Percentiles rank a stretch among this genome's conserved stretches.
Evolutionary conservation across 1,140 invertebrate genomes (phyloP).

Genomic region (Venustaconcha ellipsiformis): DNA sequence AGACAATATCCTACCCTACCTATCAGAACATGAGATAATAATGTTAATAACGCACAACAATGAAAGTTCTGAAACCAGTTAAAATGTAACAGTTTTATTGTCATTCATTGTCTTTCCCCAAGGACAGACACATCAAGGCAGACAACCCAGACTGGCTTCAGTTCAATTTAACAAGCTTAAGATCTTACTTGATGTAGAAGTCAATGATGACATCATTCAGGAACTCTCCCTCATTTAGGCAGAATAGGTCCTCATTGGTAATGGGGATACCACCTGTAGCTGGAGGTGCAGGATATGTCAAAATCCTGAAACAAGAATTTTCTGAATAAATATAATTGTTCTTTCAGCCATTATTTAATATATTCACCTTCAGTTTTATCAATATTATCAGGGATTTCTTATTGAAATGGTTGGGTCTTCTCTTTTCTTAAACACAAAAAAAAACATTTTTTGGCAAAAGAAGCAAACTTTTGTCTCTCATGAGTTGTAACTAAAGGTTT

Average conservation of each 20-base stretch:
- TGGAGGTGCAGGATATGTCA: conserved; percentile 70
- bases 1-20: too few relatives aligned
- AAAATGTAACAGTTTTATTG: too few relatives aligned
- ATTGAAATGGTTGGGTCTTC: neutral
- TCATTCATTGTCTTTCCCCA: too few relatives aligned
- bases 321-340: neutral
- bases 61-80: too few relatives aligned
- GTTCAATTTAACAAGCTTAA: too few relatives aligned
- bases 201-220: conserved; percentile 98
- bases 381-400: neutral
- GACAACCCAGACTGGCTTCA: too few relatives aligned
- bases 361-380: neutral
- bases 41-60: too few relatives aligned
- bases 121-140: too few relatives aligned
- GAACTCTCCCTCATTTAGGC: conserved; percentile 92
- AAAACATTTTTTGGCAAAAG: too few relatives aligned
- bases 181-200: conserved; percentile 89
- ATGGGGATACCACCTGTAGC: conserved; percentile 82
- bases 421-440: neutral
- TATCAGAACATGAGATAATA: too few relatives aligned
- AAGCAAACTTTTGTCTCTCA: too few relatives aligned
- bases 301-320: conserved; percentile 56
- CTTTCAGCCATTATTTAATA: neutral
- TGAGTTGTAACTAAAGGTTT: too few relatives aligned
- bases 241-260: conserved; percentile 91